Conservation (phyloP, 2,113 vertebrate species). For the Bagarius yarrelli region DNA sequence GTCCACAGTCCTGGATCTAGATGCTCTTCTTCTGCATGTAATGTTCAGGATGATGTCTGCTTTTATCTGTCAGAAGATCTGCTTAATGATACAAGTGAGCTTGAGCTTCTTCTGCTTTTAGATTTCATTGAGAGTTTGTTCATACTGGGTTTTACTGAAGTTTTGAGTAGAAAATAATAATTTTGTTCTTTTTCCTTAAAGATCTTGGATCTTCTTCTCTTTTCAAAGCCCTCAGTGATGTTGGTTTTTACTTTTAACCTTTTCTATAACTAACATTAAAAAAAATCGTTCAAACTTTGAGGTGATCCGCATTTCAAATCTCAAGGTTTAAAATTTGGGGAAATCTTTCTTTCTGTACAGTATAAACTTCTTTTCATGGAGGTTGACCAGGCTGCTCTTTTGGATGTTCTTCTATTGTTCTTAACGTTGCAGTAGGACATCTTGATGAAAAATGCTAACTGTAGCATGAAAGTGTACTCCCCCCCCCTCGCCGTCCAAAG, state of each 20-base stretch:
- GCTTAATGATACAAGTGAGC: not conserved
- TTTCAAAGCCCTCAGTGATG: not conserved
- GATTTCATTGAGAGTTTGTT: not conserved
- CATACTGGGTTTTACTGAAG: not conserved
- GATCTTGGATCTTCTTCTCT: not conserved
- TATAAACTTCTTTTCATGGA: not conserved
- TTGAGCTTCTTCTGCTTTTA: not conserved
- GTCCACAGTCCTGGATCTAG: not conserved
- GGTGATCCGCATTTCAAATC: not conserved
- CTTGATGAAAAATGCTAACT: too few species aligned
- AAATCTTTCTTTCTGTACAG: not conserved
- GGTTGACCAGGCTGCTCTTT: not conserved
- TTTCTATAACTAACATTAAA: not conserved
- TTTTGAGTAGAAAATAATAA: not conserved
- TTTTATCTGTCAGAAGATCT: not conserved
- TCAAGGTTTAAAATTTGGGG: too few species aligned
- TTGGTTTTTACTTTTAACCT: not conserved
- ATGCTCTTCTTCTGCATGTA: not conserved
- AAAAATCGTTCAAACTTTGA: not conserved
- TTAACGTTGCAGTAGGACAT: not conserved
- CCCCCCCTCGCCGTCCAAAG: too few species aligned
- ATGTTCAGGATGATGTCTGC: not conserved
- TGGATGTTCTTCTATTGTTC: not conserved
- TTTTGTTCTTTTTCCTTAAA: too few species aligned
- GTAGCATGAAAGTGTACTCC: too few species aligned